Evolutionary conservation across 2,113 vertebrate species (phyloP), one percentile per base, ranked within the genome.

Genomic region (Oreochromis tanganicae): DNA sequence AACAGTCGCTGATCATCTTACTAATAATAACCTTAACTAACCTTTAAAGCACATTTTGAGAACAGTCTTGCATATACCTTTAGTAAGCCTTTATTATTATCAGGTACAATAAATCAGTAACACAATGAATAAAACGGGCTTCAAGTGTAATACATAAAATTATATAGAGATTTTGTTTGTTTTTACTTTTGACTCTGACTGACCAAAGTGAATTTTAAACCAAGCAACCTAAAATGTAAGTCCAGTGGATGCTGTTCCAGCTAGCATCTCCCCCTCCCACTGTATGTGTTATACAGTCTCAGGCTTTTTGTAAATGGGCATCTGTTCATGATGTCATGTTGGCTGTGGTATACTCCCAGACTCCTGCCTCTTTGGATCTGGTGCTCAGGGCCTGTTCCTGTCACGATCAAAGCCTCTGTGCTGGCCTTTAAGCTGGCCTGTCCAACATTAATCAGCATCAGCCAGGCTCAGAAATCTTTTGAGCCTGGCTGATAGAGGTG

Each of bases 151-250:
- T 56, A 24, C 21, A 56, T 56, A 24, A 57, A 57, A 57, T 57
- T 0, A 14, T 14, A 14, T 13, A 57, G 24, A 1, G 12, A 57
- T 27, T 27, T 5, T 1, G 2, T 29, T 59, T 59, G 24, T 59
- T 59, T 59, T 29, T 29, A 59, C 12, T 9, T 59, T 59, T 29
- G 24, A 14, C 56, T 59, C 56, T 59, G 56, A 59, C 56, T 29
- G 55, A 59, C 56, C 56, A 29, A 0, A 29, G 24, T 3, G 24
- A 0, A 57, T 57, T 57, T 57, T 57, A 29, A 57, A 9, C 56
- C 12, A 57, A 59, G 2, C 55, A 14, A 1, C 55, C 6, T 16
- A 59, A 59, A 59, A 57, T 57, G 24, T 29, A 3, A 59, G 24
- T 59, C 7, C 27, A 59, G 27, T 29, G 24, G 0, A 59, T 3